Base-by-base conservation (phyloP, 2,888 invertebrate genomes). In the Melipona bicolor region DNA sequence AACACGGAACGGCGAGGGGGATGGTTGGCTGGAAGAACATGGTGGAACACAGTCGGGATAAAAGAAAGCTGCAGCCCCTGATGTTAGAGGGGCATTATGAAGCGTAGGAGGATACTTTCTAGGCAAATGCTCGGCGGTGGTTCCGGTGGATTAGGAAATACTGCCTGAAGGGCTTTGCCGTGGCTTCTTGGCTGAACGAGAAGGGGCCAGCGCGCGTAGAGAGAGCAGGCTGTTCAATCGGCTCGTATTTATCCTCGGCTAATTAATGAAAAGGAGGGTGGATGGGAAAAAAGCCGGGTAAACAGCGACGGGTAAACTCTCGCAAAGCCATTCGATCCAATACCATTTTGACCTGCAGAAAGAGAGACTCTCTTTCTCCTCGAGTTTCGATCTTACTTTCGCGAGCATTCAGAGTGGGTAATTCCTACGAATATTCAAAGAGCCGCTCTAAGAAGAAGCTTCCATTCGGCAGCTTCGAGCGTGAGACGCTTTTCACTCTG, bases 201-300 rank as follows among this genome's bases (percentile, higher is more conserved):
- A 49, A 68, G 49, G 68, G 69, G n/a, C 68, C 19, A 32, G 62
- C 62, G 36, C 62, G 73, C 52, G 73, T 15, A 49, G 24, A 65
- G 69, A 68, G 69, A 62, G 24, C 52, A n/a, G 77, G 62, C 67
- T 43, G 69, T 69, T 74, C 75, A 54, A 73, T 69, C 52, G 56
- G 21, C 62, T 56, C 69, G 68, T 74, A 84, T 69, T 61, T 79
- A 79, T 79, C 50, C 72, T 32, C 54, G 79, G 52, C 52, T 84
- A 82, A 82, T 82, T 79, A 79, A 79, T 77, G 73, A 75, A 84
- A 79, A 82, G 64, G 59, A 77, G 77, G 82, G 81, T 69, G n/a
- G 75, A 74, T 56, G 64, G 81, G 69, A 59, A 78, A 79, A 76
- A 68, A 64, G 67, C 64, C 56, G 80, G 77, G 77, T 70, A 83